A percentile compares a stretch with the other conserved stretches of the same genome.
These are phyloP conservation scores for Apogon talboti DNA, from an alignment of 2,797 vertebrate genomes.

Conservation along the genomic window DNA sequence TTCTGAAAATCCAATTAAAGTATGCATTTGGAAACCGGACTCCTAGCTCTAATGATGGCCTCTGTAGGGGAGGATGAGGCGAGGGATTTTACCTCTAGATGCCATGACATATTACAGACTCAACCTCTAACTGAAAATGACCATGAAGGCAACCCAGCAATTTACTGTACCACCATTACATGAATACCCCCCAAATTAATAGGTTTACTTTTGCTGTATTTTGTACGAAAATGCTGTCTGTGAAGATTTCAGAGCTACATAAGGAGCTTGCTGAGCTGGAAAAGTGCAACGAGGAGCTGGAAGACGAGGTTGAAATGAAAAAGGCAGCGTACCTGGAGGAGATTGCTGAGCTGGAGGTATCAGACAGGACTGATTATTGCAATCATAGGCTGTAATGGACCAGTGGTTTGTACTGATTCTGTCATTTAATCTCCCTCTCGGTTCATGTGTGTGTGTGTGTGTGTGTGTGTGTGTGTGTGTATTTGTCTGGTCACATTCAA, in stretches of 20 bases:
- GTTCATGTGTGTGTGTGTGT: constrained; percentile 17
- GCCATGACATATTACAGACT: too few species aligned
- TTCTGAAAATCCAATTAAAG: too few species aligned
- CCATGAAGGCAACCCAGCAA: not conserved
- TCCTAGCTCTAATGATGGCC: too few species aligned
- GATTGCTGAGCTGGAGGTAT: constrained; percentile 81
- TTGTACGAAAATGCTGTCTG: constrained; percentile 2
- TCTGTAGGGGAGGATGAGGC: too few species aligned
- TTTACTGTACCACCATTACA: not conserved
- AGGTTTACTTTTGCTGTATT: not conserved
- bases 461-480: too few species aligned
- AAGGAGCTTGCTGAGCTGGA: constrained; percentile 75
- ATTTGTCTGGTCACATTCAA: constrained; percentile 9
- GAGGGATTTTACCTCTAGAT: too few species aligned
- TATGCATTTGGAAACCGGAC: too few species aligned
- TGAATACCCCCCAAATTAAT: not conserved
- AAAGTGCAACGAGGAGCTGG: constrained; percentile 69
- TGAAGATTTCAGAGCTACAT: constrained; percentile 74
- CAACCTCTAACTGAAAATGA: not conserved
- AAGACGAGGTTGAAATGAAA: constrained; percentile 75
- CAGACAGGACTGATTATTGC: constrained; percentile 43
- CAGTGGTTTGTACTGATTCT: constrained; percentile 46
- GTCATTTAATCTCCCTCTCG: constrained; percentile 35
- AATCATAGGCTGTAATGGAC: constrained; percentile 39
- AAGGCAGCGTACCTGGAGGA: constrained; percentile 66